Evolutionary conservation across 92 coral and sea anemone species (phyloP), one percentile per base, ranked within the genome.

Genomic region (Epizoanthus scotinus): DNA sequence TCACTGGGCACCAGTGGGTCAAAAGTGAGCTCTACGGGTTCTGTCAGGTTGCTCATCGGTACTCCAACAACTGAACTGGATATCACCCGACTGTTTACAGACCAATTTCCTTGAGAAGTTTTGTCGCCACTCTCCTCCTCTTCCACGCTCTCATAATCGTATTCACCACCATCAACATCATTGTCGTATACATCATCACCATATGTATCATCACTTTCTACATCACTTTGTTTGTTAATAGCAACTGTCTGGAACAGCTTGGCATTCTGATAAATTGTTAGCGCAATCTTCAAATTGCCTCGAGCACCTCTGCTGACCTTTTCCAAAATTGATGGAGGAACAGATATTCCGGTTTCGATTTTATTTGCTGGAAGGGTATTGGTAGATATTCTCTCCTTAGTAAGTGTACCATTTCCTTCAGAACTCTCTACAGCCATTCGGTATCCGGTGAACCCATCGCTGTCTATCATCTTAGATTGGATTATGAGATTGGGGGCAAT

Each of bases 221-320:
- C 66, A 13, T 2, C 69, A n/a, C 0, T 38, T 63, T 63, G 20
- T 29, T 56, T 49, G 47, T 5, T 56, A 17, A 47, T 28, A 27
- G 29, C 24, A 63, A 69, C 72, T 17, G 89, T 68, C 66, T 94
- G 93, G 66, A 96, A 93, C 19, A 96, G 69, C 71, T 90, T 87
- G 62, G 89, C 87, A 27, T 90, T 87, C 53, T 86, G 93, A 70
- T 85, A 86, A 77, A 89, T 66, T 40, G 85, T 86, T 63, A 91
- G 86, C 22, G 85, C 92, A 29, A 96, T 69, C 36, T 94, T 91
- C 15, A 77, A 82, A 9, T 66, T 27, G 12, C 62, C 58, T 2
- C 36, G 36, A 19, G 63, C 27, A 52, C 10, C 24, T 58, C 64
- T 87, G 50, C 31, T 25, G 50, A 26, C 27, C 4, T 63, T 72